Base-by-base conservation (phyloP, 2,797 vertebrate genomes). In the Semotilus atromaculatus region DNA sequence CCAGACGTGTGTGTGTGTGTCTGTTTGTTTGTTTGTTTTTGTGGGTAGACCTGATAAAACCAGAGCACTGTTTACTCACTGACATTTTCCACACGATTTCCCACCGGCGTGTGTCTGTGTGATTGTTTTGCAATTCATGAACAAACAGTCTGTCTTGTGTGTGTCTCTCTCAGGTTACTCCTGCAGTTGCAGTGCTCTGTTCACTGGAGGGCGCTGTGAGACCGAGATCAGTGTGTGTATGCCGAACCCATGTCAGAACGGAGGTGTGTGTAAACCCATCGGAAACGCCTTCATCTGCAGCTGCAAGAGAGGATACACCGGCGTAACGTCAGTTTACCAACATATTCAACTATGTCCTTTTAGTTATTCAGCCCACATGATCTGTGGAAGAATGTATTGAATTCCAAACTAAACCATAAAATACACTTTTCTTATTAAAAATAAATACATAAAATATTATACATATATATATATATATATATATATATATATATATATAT, bases 191-290 rank as follows among this genome's bases (percentile, higher is more conserved):
- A 95, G 95, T 73, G 95, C 96, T 70, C 96, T 97, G 90, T 98
- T 95, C 94, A 99, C 97, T 0, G 98, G 98, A 48, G 96, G 94
- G 84, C 97, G 95, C 89, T 99, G 98, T 94, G 98, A 99, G 91
- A 95, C 96, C 0, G 97, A 99, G 93, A 96, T 99, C 88, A 98
- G 97, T 1, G 96, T 97, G 10, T 99, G 98, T 89, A 95, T 97
- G 86, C 98, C 98, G 55, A 99, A 97, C 90, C 98, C 97, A 0
- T 99, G 98, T 91, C 96, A 95, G 82, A 98, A 99, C 0, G 94
- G 96, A 38, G 98, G 97, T 0, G 94, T 95, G 0, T 99, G 98
- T 8, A 97, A 97, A 87, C 94, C 97, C 23, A 96, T 99, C 0
- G 97, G 97, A 76, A 97, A 95, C 14, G 94, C 97, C 9, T 99